A percentile compares a stretch with the other conserved stretches of the same genome.
Evolutionary conservation across 2,113 vertebrate species (phyloP).

Genomic region (Trichomycterus rosablanca): DNA sequence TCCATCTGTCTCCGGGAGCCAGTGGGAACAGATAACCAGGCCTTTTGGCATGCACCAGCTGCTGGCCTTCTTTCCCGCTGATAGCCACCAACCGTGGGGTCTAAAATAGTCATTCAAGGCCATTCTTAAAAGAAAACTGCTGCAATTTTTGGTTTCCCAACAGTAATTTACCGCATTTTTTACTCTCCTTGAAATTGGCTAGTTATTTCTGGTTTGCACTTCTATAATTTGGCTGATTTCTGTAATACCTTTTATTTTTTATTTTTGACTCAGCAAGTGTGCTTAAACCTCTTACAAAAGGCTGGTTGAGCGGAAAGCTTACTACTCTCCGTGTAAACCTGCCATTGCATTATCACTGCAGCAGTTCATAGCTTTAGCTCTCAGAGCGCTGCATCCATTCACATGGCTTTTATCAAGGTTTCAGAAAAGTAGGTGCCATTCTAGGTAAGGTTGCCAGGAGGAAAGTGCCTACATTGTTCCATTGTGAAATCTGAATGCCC

Average conservation of each 20-base stretch:
- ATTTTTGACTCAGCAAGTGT: not conserved
- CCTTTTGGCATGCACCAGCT: constrained; percentile 66
- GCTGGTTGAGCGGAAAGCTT: constrained; percentile 7
- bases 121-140: constrained; percentile 41
- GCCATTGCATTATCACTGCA: too few relatives aligned
- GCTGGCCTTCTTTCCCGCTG: constrained; percentile 67
- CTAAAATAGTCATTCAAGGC: constrained; percentile 66
- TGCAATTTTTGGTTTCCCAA: constrained; percentile 8
- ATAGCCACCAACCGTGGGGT: constrained; percentile 60
- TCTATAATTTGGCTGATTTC: constrained; percentile 1
- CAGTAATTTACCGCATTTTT: not conserved
- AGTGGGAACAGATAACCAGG: constrained; percentile 15
- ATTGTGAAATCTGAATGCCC: too few relatives aligned
- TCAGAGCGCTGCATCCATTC: not conserved
- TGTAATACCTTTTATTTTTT: not conserved
- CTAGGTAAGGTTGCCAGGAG: constrained; percentile 2
- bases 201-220: constrained; percentile 14
- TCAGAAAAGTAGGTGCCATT: not conserved
- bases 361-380: too few relatives aligned
- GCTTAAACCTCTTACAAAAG: constrained; percentile 7
- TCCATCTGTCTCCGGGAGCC: constrained; percentile 39
- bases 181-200: constrained; percentile 1
- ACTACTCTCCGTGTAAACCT: too few relatives aligned
- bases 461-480: too few relatives aligned
- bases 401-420: constrained; percentile 14